Evolutionary conservation across 1,140 invertebrate genomes (phyloP), one percentile per base, ranked within the genome.

Genomic region (Drosophila yakuba): DNA sequence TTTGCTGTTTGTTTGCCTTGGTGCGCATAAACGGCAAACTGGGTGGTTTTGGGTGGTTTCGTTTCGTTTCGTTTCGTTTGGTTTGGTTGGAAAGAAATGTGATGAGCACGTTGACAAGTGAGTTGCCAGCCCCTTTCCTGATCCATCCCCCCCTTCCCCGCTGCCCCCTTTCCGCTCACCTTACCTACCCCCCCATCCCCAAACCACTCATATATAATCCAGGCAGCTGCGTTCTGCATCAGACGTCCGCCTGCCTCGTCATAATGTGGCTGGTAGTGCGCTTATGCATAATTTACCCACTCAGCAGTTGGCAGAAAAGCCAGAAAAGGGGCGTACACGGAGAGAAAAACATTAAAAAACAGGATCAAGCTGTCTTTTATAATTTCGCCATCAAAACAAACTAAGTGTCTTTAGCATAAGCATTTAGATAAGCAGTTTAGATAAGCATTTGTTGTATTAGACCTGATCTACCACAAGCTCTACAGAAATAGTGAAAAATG

Each of bases 201-300:
- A 20, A 44, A n/a, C 41, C 28, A 28, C 32, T 88, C 82, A 83
- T 88, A 78, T 73, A 88, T 88, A 88, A 88, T 88, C 84, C 84
- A 66, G 72, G 72, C 68, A 76, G 52, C 68, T 62, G 75, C 68
- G 73, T 83, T 69, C 84, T 89, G 84, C 79, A 83, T 83, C 84
- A 83, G 84, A 78, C 84, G 50, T 78, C 66, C 73, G 61, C 82
- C 80, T 71, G 74, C 50, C 74, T 77, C 79, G 67, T 83, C 84
- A 88, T 88, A 88, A 89, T 88, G 80, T 83, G 80, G 83, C 83
- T 69, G 76, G 67, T 88, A 88, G 83, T 88, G 84, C 84, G 84
- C 84, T 83, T 88, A 88, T 88, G 83, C 83, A 88, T 88, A 88
- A 88, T 88, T 88, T 88, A 88, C 71, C 84, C 84, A 86, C 83